These are phyloP conservation scores for Dendroctonus ponderosae DNA, from an alignment of 1,140 invertebrate genomes.

Conservation along the genomic window DNA sequence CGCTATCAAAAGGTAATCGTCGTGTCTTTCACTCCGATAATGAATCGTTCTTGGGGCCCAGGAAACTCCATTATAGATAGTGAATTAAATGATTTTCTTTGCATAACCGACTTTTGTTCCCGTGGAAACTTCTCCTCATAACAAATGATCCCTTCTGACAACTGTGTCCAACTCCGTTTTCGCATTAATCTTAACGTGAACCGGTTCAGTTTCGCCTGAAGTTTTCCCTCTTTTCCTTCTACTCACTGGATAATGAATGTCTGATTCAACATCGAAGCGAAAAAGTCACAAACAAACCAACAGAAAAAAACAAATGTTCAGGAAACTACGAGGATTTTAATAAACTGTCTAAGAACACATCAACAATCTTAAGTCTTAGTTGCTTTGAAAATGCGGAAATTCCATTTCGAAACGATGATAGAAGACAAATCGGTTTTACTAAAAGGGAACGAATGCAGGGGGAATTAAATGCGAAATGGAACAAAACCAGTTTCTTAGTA, in stretches of 20 bases:
- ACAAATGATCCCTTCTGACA: constrained; percentile 22
- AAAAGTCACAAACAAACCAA: background rate
- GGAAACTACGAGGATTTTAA: too few species aligned
- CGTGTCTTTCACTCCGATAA: constrained; percentile 4
- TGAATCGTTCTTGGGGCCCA: background rate
- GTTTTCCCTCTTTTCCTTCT: background rate
- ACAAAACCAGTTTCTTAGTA: too few species aligned
- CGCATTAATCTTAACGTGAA: too few species aligned
- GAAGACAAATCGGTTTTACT: background rate
- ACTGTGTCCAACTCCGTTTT: constrained; percentile 14
- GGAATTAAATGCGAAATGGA: background rate
- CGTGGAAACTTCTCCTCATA: constrained; percentile 14
- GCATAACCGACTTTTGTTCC: constrained; percentile 24
- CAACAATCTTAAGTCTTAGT: too few species aligned
- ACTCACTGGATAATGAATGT: background rate
- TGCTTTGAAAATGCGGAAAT: too few species aligned
- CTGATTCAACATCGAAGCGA: background rate
- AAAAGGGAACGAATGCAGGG: background rate
- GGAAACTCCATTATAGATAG: constrained; percentile 16
- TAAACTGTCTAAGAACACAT: too few species aligned
- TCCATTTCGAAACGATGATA: background rate
- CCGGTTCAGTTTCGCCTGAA: constrained; percentile 16
- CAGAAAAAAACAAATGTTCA: background rate
- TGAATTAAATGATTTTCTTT: constrained; percentile 28
- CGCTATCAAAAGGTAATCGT: background rate